Evolutionary conservation across 2,888 invertebrate genomes (phyloP).

Genomic region (Meteorus cinctellus): DNA sequence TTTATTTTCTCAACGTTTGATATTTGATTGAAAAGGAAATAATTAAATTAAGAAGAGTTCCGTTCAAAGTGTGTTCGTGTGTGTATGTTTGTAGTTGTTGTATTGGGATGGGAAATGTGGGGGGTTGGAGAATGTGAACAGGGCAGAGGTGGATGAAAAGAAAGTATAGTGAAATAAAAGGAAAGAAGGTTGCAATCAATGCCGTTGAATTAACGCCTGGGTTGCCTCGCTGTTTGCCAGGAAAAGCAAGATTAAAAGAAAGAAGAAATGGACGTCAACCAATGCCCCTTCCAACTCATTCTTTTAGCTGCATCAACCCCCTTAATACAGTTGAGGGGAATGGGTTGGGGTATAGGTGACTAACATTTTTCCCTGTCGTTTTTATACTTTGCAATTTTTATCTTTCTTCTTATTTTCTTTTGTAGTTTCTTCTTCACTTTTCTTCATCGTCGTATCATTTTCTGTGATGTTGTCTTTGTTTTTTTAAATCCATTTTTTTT

Average conservation of each 20-base stretch:
- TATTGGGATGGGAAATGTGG: neutral
- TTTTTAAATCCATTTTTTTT: neutral
- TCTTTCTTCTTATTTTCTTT: conserved; percentile 16
- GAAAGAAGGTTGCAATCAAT: conserved; percentile 70
- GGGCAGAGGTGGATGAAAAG: conserved; percentile 12
- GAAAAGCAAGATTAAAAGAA: conserved; percentile 73
- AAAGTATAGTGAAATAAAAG: conserved; percentile 27
- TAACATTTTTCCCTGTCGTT: neutral
- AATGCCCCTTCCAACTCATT: conserved; percentile 41
- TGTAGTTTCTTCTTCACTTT: neutral
- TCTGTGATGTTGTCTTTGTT: conserved; percentile 40
- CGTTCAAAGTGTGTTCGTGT: neutral
- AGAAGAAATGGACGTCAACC: conserved; percentile 70
- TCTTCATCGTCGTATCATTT: conserved; percentile 36
- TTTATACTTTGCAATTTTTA: conserved; percentile 18
- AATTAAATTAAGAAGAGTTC: neutral
- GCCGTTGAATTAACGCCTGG: conserved; percentile 71
- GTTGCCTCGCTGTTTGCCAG: conserved; percentile 71
- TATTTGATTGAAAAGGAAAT: neutral
- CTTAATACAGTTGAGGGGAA: conserved; percentile 27
- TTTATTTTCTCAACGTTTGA: neutral
- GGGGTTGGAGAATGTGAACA: neutral
- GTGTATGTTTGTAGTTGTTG: neutral
- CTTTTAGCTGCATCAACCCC: conserved; percentile 49
- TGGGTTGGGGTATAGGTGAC: neutral